Percentiles rank a stretch among this genome's conserved stretches.
Conservation (phyloP, 2,797 vertebrate genomes). For the Rhinatrema bivittatum region DNA sequence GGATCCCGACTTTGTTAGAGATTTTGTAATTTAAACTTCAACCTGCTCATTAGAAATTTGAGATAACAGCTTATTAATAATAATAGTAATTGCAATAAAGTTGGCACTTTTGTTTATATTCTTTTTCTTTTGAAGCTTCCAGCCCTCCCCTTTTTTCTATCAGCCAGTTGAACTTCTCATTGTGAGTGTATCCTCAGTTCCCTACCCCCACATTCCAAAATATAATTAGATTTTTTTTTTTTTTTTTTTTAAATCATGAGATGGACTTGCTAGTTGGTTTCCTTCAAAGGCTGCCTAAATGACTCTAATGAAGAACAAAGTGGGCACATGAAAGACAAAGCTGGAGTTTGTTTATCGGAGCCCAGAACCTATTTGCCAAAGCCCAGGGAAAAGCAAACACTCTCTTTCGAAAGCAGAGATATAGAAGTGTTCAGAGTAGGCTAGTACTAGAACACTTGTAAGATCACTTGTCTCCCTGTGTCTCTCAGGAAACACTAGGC, state of each 20-base stretch:
- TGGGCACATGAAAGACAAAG: no score
- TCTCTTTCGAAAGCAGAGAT: no score
- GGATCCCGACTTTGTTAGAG: slow-evolving; percentile 52
- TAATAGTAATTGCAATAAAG: slow-evolving; percentile 10
- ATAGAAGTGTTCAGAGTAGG: no score
- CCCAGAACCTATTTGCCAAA: not conserved
- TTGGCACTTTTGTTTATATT: slow-evolving; percentile 7
- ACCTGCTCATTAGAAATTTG: slow-evolving; percentile 66
- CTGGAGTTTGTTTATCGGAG: no score
- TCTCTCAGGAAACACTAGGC: no score
- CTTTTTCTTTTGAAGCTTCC: slow-evolving; percentile 4
- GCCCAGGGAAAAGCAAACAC: no score
- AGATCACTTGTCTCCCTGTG: no score
- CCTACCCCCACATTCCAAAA: slow-evolving; percentile 7
- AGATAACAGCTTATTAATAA: slow-evolving; percentile 51
- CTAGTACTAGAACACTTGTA: no score
- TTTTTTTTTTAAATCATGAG: slow-evolving; percentile 29
- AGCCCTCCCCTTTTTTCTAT: slow-evolving; percentile 7
- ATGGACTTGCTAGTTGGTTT: slow-evolving; percentile 36
- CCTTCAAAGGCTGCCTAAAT: slow-evolving; percentile 39
- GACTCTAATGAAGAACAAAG: no score
- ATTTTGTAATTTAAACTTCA: slow-evolving; percentile 69
- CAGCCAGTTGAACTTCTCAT: slow-evolving; percentile 18
- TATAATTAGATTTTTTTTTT: slow-evolving; percentile 24
- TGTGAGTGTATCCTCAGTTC: slow-evolving; percentile 2